These are phyloP conservation scores for Pseudomyrmex sp. DNA, from an alignment of 1,140 invertebrate species.

Conservation along the genomic window DNA sequence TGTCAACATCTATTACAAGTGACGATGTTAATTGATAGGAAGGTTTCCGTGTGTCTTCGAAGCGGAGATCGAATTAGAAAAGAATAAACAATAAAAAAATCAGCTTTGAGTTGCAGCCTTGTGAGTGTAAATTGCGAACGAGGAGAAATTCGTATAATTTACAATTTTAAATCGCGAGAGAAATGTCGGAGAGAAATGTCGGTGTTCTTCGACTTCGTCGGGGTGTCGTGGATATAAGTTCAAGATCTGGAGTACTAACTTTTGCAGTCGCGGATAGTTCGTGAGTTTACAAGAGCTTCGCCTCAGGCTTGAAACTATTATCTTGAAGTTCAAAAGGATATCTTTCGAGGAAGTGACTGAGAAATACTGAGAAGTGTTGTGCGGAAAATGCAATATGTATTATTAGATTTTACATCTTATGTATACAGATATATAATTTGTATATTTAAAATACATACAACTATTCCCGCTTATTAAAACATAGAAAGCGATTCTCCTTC, in stretches of 20 bases:
- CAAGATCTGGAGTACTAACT: slow-evolving; percentile 28
- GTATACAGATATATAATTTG: too few species aligned
- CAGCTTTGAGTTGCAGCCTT: too few species aligned
- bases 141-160: slow-evolving; percentile 31
- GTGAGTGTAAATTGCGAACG: neutral
- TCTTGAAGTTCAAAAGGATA: slow-evolving; percentile 44
- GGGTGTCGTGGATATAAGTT: slow-evolving; percentile 23
- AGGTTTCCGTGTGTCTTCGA: neutral
- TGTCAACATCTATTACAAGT: neutral
- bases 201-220: neutral
- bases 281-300: slow-evolving; percentile 22
- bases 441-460: neutral
- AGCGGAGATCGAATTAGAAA: neutral
- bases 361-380: slow-evolving; percentile 44
- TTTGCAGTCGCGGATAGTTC: slow-evolving; percentile 33
- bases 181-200: neutral
- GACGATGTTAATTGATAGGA: neutral
- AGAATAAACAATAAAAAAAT: too few species aligned
- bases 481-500: neutral
- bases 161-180: slow-evolving; percentile 23
- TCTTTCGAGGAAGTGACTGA: slow-evolving; percentile 5
- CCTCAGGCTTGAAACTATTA: slow-evolving; percentile 35
- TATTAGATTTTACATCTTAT: slow-evolving; percentile 40
- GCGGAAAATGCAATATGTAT: slow-evolving; percentile 37
- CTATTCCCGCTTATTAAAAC: neutral